Evolutionary conservation across 2,113 vertebrate genomes (phyloP).

Genomic region (Spea multiplicata): DNA sequence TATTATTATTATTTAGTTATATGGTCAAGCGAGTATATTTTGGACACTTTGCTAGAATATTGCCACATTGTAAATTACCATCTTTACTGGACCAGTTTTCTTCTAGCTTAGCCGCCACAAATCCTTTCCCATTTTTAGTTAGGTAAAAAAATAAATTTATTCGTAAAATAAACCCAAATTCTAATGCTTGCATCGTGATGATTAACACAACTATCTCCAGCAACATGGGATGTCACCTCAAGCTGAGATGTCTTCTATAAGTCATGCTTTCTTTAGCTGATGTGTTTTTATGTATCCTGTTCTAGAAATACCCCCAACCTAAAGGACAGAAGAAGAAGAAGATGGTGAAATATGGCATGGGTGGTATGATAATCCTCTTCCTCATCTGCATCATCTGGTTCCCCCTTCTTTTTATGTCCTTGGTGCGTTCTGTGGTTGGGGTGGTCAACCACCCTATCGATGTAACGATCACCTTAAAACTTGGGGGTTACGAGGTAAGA

Average conservation of each 20-base stretch:
- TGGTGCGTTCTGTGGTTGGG: slow-evolving; percentile 93
- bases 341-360: slow-evolving; percentile 96
- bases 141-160: too few species aligned
- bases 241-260: not conserved
- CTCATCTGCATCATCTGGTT: slow-evolving; percentile 98
- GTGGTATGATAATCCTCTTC: slow-evolving; percentile 91
- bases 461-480: slow-evolving; percentile 86
- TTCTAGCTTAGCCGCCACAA: too few species aligned
- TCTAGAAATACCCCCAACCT: slow-evolving; percentile 91
- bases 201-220: too few species aligned
- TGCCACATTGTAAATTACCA: too few species aligned
- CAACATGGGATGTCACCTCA: not conserved
- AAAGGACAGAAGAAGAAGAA: slow-evolving; percentile 98
- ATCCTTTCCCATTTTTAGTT: too few species aligned
- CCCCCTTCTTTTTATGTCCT: slow-evolving; percentile 92
- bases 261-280: not conserved
- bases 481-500: slow-evolving; percentile 92
- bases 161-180: too few species aligned
- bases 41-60: too few species aligned
- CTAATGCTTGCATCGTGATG: too few species aligned
- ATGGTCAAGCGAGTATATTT: too few species aligned
- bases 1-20: too few species aligned
- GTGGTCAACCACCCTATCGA: slow-evolving; percentile 92
- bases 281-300: not conserved
- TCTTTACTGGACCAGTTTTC: too few species aligned